Percentiles rank a stretch among this genome's conserved stretches.
phyloP scores from a whole-genome alignment of 2,113 vertebrate genomes.

The Malurus melanocephalus region DNA sequence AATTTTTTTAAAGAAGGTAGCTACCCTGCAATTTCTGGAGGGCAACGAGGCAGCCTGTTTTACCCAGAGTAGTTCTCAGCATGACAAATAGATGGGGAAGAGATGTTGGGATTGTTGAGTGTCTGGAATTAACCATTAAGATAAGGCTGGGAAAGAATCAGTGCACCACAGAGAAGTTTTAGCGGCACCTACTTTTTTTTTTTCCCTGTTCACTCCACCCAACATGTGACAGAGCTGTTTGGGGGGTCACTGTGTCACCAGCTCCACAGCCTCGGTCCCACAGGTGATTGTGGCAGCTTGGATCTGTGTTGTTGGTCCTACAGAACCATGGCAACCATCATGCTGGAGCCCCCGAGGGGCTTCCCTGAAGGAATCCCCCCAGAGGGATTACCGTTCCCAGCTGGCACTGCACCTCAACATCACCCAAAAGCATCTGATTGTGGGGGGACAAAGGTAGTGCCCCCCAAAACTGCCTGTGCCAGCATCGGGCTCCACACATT shows the following conservation, averaged over 20 bases:
- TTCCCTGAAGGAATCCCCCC: not conserved
- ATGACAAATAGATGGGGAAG: not conserved
- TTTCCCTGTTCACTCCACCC: not conserved
- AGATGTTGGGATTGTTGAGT: accelerated
- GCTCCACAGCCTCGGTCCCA: not conserved
- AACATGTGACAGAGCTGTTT: accelerated
- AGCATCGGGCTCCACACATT: not conserved
- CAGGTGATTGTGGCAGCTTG: not conserved
- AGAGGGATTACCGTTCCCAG: not conserved
- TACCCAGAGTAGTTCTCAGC: not conserved
- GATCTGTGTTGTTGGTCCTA: not conserved
- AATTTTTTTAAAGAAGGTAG: not conserved
- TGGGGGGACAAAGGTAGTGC: not conserved
- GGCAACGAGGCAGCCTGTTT: not conserved
- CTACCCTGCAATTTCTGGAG: not conserved
- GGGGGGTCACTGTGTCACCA: not conserved
- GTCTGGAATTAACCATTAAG: not conserved
- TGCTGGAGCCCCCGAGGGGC: accelerated
- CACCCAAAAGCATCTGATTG: not conserved
- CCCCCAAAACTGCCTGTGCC: not conserved
- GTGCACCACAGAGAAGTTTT: not conserved
- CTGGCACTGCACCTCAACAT: not conserved
- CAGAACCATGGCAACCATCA: not conserved
- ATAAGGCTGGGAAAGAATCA: not conserved
- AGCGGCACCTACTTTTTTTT: not conserved